Conservation (phyloP, 2,888 invertebrate species). For the Drosophila fulvimacula region DNA sequence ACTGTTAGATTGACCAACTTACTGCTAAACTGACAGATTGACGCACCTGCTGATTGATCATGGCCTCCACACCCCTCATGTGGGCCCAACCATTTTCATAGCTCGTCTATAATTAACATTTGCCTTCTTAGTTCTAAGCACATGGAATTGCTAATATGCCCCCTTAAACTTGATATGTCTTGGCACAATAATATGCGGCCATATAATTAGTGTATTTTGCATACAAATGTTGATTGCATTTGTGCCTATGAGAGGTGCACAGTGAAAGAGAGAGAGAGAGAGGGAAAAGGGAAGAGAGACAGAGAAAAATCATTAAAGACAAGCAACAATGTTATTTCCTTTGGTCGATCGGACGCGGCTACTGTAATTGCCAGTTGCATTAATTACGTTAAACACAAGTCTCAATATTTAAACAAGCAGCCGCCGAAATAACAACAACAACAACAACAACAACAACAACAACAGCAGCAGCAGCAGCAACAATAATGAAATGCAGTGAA, state of each 20-base stretch:
- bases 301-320: slow-evolving; percentile 7
- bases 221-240: slow-evolving; percentile 71
- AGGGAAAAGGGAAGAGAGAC: background rate
- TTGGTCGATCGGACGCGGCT: slow-evolving; percentile 36
- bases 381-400: slow-evolving; percentile 78
- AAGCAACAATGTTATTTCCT: slow-evolving; percentile 23
- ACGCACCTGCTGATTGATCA: background rate
- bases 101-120: background rate
- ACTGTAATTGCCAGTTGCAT: slow-evolving; percentile 74
- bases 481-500: slow-evolving; percentile 67
- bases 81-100: background rate
- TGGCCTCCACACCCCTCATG: background rate
- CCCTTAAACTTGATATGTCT: slow-evolving; percentile 6
- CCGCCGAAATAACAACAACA: slow-evolving; percentile 42
- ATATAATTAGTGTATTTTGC: slow-evolving; percentile 66
- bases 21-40: background rate
- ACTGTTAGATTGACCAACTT: background rate
- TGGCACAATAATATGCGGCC: slow-evolving; percentile 30
- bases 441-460: slow-evolving; percentile 4
- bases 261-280: background rate
- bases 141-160: background rate
- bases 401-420: slow-evolving; percentile 74
- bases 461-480: slow-evolving; percentile 6
- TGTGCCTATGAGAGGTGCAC: slow-evolving; percentile 20
- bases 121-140: background rate